phyloP scores from a whole-genome alignment of 2,113 vertebrate genomes.

The Ictalurus furcatus region DNA sequence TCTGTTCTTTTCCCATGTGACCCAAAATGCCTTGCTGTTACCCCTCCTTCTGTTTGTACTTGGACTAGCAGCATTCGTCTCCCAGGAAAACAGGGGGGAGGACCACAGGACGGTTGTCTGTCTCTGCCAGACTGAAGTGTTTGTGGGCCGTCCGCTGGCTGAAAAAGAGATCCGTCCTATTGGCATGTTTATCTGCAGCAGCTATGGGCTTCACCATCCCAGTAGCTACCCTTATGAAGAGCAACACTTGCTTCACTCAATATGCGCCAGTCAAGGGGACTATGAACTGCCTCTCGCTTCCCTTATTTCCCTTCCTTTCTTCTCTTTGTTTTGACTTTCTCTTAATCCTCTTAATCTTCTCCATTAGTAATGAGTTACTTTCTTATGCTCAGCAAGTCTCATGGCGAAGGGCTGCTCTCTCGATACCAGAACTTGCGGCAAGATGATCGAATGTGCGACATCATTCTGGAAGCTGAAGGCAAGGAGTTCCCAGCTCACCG shows the following conservation, averaged over 20 bases:
- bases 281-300: background rate
- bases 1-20: background rate
- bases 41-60: conserved; percentile 29
- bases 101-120: conserved; percentile 26
- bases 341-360: background rate
- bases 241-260: background rate
- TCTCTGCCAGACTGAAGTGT: conserved; percentile 39
- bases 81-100: conserved; percentile 32
- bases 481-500: conserved; percentile 87
- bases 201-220: conserved; percentile 30
- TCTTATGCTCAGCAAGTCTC: conserved; percentile 85
- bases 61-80: conserved; percentile 26
- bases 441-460: conserved; percentile 85
- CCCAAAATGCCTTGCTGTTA: conserved; percentile 3
- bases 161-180: conserved; percentile 54
- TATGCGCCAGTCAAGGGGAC: conserved; percentile 7
- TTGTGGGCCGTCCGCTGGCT: conserved; percentile 44
- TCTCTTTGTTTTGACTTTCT: background rate
- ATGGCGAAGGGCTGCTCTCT: conserved; percentile 77
- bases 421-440: conserved; percentile 84
- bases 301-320: background rate
- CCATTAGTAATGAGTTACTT: conserved; percentile 83
- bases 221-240: conserved; percentile 16
- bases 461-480: conserved; percentile 84
- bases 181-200: conserved; percentile 42